Conservation (phyloP, 1,140 invertebrate genomes). For the Drosophila orosa region DNA sequence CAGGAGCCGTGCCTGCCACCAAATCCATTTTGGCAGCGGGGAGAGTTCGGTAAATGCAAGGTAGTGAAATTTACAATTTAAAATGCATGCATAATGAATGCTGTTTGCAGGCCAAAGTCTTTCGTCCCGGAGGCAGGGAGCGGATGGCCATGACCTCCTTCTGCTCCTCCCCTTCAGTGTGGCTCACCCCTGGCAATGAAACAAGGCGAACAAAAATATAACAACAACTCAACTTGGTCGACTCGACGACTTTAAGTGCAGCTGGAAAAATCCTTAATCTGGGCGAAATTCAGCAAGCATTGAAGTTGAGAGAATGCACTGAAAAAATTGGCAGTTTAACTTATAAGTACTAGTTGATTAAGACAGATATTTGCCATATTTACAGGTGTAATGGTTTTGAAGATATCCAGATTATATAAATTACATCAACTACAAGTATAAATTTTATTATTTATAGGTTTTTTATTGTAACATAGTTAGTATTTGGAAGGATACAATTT, state of each 20-base stretch:
- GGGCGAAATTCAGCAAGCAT: constrained; percentile 44
- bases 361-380: too few relatives aligned
- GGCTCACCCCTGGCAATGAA: constrained; percentile 13
- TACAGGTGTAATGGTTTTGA: too few relatives aligned
- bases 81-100: constrained; percentile 78
- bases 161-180: neutral
- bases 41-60: constrained; percentile 9
- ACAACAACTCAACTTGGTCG: constrained; percentile 40
- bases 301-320: constrained; percentile 9
- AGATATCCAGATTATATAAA: neutral
- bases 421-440: neutral
- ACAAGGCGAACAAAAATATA: constrained; percentile 24
- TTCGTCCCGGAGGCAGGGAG: constrained; percentile 24
- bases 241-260: constrained; percentile 28
- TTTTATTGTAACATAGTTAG: neutral
- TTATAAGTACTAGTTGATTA: too few relatives aligned
- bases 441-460: neutral
- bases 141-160: constrained; percentile 30
- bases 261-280: constrained; percentile 68
- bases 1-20: constrained; percentile 38
- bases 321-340: neutral
- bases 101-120: constrained; percentile 65
- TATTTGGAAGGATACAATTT: neutral
- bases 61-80: constrained; percentile 78
- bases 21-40: constrained; percentile 50